A percentile compares a stretch with the other conserved stretches of the same genome.
phyloP scores from a whole-genome alignment of 2,888 invertebrate species.

The Drosophila fungiperda region DNA sequence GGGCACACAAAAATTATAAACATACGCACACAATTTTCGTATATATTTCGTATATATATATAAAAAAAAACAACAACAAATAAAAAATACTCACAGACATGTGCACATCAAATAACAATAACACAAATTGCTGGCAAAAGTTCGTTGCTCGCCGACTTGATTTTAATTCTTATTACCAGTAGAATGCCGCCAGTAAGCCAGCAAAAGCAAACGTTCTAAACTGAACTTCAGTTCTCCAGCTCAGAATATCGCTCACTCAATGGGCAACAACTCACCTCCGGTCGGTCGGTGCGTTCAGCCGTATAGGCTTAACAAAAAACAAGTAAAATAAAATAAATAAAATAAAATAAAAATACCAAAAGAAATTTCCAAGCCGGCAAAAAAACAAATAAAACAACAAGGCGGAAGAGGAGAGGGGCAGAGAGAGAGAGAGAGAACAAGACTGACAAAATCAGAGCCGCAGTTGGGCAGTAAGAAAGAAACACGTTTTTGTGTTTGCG shows the following conservation, averaged over 20 bases:
- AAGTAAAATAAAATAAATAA: constrained; percentile 13
- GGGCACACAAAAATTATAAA: constrained; percentile 33
- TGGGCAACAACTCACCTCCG: constrained; percentile 25
- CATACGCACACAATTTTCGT: constrained; percentile 32
- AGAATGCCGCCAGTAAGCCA: constrained; percentile 34
- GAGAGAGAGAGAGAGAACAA: neutral
- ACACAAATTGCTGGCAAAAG: constrained; percentile 62
- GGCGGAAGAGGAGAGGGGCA: constrained; percentile 2
- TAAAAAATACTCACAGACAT: neutral
- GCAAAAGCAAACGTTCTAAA: constrained; percentile 54
- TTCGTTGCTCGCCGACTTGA: constrained; percentile 69
- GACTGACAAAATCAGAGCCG: constrained; percentile 19
- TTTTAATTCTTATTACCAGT: constrained; percentile 46
- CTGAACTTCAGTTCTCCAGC: constrained; percentile 25
- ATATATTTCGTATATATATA: constrained; percentile 10
- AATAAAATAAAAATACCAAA: constrained; percentile 25
- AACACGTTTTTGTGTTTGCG: constrained; percentile 79
- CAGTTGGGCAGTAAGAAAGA: constrained; percentile 53
- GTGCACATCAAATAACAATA: constrained; percentile 33
- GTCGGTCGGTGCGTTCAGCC: constrained; percentile 6
- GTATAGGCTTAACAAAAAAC: constrained; percentile 35
- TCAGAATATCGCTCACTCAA: constrained; percentile 14
- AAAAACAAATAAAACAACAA: constrained; percentile 30
- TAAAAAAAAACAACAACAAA: neutral
- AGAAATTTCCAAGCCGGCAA: constrained; percentile 69